A percentile compares a stretch with the other conserved stretches of the same genome.
phyloP scores from a whole-genome alignment of 2,113 vertebrate species.

The Grammomys dolichurus region DNA sequence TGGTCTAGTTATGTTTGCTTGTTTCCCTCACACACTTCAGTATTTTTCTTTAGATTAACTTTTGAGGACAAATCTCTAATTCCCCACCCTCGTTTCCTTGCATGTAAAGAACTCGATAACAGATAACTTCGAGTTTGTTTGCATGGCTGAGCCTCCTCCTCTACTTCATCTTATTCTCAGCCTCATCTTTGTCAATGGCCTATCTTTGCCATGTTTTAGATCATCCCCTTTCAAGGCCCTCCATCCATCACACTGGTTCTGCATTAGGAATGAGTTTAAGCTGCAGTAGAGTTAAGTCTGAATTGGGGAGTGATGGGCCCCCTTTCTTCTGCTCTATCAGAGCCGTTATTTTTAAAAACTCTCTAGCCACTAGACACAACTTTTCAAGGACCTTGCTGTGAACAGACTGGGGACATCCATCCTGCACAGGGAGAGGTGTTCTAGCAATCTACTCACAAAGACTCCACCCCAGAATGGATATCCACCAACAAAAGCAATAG shows the following conservation, averaged over 20 bases:
- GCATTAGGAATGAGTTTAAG: neutral
- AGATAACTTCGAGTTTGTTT: neutral
- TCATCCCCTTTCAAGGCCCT: neutral
- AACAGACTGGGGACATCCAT: neutral
- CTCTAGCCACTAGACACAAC: neutral
- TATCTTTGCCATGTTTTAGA: neutral
- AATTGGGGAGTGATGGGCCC: neutral
- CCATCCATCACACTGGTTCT: neutral
- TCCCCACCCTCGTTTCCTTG: neutral
- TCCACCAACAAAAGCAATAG: neutral
- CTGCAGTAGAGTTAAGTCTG: neutral
- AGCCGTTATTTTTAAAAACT: neutral
- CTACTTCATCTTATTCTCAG: neutral
- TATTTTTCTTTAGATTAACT: neutral
- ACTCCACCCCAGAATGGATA: slow-evolving; percentile 74
- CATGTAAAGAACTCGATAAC: neutral
- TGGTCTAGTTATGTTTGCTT: neutral
- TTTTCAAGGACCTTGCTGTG: neutral
- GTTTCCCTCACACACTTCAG: neutral
- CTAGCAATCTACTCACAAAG: slow-evolving; percentile 50
- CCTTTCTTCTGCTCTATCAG: neutral
- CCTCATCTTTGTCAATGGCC: neutral
- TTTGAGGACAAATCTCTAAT: no score
- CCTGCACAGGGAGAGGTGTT: neutral
- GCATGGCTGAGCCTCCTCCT: neutral